Conservation (phyloP, 2,113 vertebrate species). For the Orcinus orca region DNA sequence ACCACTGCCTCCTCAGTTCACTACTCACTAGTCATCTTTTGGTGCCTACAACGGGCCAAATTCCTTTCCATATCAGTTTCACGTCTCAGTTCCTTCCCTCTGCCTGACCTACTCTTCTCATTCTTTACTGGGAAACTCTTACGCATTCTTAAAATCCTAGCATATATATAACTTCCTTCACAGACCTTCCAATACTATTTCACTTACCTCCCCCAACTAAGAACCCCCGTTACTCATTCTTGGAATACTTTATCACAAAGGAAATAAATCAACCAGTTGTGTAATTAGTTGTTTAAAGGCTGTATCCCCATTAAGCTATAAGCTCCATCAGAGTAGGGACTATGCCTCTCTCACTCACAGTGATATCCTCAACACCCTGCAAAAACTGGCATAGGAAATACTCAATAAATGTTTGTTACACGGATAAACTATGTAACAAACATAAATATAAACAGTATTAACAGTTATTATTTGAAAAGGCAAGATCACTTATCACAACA, state of each 20-base stretch:
- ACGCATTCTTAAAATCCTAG: background rate
- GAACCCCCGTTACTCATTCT: background rate
- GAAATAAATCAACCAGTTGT: background rate
- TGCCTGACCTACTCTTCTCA: background rate
- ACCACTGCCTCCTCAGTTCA: background rate
- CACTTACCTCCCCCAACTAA: background rate
- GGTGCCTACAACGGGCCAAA: background rate
- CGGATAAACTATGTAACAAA: background rate
- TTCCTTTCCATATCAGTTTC: background rate
- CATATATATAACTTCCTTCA: background rate
- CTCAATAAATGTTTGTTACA: background rate
- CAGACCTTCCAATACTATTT: background rate
- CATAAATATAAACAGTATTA: background rate
- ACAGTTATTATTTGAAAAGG: background rate
- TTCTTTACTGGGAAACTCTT: background rate
- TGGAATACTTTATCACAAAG: background rate
- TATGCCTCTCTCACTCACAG: background rate
- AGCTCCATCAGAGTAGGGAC: background rate
- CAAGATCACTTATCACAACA: background rate
- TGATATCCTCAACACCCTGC: background rate
- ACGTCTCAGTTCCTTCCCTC: background rate
- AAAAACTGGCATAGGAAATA: background rate
- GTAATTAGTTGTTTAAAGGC: background rate
- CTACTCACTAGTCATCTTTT: background rate
- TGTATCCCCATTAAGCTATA: background rate